Evolutionary conservation across 2,113 vertebrate genomes (phyloP), one percentile per base, ranked within the genome.

Genomic region (Nansenia antarctica): DNA sequence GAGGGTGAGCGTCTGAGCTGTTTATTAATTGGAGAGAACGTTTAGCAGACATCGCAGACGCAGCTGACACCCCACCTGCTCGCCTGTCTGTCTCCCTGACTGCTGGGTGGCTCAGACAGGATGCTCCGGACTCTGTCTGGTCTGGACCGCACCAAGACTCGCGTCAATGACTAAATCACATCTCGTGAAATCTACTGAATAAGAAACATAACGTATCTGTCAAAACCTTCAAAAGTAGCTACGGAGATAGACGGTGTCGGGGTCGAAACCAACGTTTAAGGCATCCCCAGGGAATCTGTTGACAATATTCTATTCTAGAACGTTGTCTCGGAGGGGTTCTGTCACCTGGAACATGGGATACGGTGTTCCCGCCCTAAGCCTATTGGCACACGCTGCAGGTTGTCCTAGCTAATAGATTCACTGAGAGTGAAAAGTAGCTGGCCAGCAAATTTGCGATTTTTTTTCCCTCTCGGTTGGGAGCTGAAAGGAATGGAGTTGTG

Each of bases 61-160:
- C 71, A 61, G 67, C 82, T 84, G 82, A 88, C 86, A 82, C 69
- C 57, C 70, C 85, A 88, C 86, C 86, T 90, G 87, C 78, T 87
- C 72, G 1, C 62, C 73, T 79, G 73, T 74, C 79, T 76, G 67
- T 85, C 81, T 80, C 53, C 30, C 45, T 69, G 82, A 65, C 68
- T 80, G 69, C 5, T 2, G n/a, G 5, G n/a, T 7, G 14, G 60
- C 75, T 53, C 67, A 79, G 85, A 87, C 87, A 78, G 79, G 61
- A 34, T 67, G 74, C 68, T 67, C 54, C 12, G 58, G 71, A 78
- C 64, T 80, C 81, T 69, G 65, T 81, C 76, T 79, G 49, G 58
- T 18, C 54, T 76, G 74, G 80, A 85, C 77, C 80, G 75, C 66
- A 61, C 45, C 61, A 79, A 67, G 80, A 81, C 63, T 27, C 12